Evolutionary conservation across 2,113 vertebrate species (phyloP).

Genomic region (Gulo gulo): DNA sequence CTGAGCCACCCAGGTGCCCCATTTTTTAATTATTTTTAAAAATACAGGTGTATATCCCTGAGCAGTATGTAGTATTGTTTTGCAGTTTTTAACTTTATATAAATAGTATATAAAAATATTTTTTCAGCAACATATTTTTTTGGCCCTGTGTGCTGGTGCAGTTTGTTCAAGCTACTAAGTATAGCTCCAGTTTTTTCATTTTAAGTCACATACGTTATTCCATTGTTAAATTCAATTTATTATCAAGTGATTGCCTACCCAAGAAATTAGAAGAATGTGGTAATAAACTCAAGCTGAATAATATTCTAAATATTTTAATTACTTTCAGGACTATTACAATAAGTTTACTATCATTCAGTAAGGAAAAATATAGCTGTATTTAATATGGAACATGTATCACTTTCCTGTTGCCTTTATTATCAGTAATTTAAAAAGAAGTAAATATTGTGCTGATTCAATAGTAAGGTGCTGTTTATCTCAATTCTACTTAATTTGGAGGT

Average conservation of each 20-base stretch:
- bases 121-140: background rate
- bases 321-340: background rate
- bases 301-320: background rate
- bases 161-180: background rate
- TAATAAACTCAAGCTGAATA: background rate
- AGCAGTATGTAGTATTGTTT: background rate
- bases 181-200: background rate
- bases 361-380: background rate
- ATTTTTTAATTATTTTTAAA: background rate
- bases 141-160: background rate
- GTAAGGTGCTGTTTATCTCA: slow-evolving; percentile 53
- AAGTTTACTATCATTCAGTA: background rate
- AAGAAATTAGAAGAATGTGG: background rate
- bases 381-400: background rate
- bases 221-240: background rate
- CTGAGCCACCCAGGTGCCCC: no score
- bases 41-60: background rate
- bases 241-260: background rate
- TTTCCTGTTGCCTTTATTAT: slow-evolving; percentile 1
- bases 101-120: background rate
- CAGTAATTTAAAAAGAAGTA: slow-evolving; percentile 25
- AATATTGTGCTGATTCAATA: slow-evolving; percentile 56
- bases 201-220: background rate
- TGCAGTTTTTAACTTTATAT: background rate
- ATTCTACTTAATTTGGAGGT: slow-evolving; percentile 57